Conservation (phyloP, 1,140 invertebrate species). For the Aleiodes sp. region DNA sequence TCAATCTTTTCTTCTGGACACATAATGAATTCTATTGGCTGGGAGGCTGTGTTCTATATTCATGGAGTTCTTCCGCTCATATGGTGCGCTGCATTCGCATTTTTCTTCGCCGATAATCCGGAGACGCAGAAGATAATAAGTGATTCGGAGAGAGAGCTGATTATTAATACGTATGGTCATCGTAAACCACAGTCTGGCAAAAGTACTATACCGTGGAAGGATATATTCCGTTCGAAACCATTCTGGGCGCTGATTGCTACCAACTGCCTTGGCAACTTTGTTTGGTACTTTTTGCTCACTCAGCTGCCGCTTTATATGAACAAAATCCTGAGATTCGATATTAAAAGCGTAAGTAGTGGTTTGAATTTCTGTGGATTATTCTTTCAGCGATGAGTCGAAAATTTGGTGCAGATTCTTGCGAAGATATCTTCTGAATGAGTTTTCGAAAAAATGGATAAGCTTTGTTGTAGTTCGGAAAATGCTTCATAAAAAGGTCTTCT, state of each 20-base stretch:
- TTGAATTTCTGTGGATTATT: too few relatives aligned
- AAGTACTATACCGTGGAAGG: conserved; percentile 72
- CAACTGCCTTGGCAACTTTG: conserved; percentile 86
- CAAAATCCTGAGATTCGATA: conserved; percentile 86
- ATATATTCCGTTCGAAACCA: conserved; percentile 77
- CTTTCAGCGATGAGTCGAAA: too few relatives aligned
- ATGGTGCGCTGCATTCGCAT: conserved; percentile 76
- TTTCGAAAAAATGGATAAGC: too few relatives aligned
- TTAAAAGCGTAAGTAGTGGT: conserved; percentile 78
- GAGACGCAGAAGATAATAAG: conserved; percentile 79
- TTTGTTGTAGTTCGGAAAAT: too few relatives aligned
- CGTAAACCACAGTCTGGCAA: conserved; percentile 52
- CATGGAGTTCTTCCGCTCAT: conserved; percentile 75
- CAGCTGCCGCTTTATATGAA: conserved; percentile 94
- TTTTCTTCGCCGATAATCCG: conserved; percentile 77
- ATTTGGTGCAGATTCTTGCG: too few relatives aligned
- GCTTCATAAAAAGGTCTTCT: too few relatives aligned
- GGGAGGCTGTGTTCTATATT: conserved; percentile 83
- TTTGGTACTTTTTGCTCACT: conserved; percentile 93
- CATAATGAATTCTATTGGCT: conserved; percentile 72
- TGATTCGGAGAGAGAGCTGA: conserved; percentile 71
- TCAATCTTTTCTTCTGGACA: conserved; percentile 78
- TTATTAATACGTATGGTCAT: conserved; percentile 70
- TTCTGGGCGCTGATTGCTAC: conserved; percentile 77
- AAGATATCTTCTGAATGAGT: too few relatives aligned